Evolutionary conservation across 2,888 invertebrate genomes (phyloP).

Genomic region (Tillus elongatus): DNA sequence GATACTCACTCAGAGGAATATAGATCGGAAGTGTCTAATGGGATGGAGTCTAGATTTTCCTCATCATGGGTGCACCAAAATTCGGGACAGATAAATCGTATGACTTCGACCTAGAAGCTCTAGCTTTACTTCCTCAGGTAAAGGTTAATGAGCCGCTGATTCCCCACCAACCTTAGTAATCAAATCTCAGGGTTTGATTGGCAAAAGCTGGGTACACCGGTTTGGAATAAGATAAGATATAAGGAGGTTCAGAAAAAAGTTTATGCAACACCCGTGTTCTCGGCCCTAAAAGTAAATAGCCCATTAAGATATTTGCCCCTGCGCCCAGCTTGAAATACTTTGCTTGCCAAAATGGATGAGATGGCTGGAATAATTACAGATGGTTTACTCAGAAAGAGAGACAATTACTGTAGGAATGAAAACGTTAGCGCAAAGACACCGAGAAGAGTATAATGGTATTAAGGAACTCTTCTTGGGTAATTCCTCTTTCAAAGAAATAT

Average conservation of each 20-base stretch:
- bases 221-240: conserved; percentile 6
- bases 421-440: conserved; percentile 2
- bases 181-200: conserved; percentile 6
- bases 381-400: conserved; percentile 1
- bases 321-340: neutral
- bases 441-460: neutral
- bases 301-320: neutral
- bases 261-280: conserved; percentile 4
- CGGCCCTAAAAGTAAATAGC: conserved; percentile 3
- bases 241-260: conserved; percentile 6
- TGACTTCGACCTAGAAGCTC: too few species aligned
- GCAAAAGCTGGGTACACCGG: conserved; percentile 1
- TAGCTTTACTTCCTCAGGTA: too few species aligned
- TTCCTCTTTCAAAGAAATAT: conserved; percentile 5
- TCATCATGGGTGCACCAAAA: too few species aligned
- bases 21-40: too few species aligned
- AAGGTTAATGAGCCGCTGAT: too few species aligned
- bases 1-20: too few species aligned
- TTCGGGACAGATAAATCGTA: too few species aligned
- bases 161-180: too few species aligned
- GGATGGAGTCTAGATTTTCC: too few species aligned
- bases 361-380: neutral
- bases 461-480: conserved; percentile 6
- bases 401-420: neutral
- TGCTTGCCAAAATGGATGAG: conserved; percentile 2